Conservation (phyloP, 2,113 vertebrate species). For the Neoarius graeffei region DNA sequence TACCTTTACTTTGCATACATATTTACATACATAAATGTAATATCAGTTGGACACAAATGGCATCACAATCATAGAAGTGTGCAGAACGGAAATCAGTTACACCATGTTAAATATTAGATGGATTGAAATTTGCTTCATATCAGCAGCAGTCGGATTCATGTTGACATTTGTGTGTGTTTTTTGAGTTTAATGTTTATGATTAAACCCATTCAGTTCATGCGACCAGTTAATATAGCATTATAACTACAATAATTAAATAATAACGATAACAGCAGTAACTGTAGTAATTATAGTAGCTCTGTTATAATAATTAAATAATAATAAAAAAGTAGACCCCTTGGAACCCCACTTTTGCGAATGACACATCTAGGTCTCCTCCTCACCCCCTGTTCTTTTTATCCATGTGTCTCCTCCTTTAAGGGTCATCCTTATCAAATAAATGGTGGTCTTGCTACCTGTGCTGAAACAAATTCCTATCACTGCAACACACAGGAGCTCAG, state of each 20-base stretch:
- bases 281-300: not conserved
- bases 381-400: not conserved
- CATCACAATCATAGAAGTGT: not conserved
- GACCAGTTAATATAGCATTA: not conserved
- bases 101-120: not conserved
- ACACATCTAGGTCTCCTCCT: not conserved
- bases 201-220: not conserved
- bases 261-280: not conserved
- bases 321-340: no score
- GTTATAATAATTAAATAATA: no score
- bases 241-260: not conserved
- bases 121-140: not conserved
- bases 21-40: not conserved
- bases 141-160: not conserved
- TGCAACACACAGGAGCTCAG: slow-evolving; percentile 48
- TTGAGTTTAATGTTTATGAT: not conserved
- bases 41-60: not conserved
- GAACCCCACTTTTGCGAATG: not conserved
- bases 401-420: slow-evolving; percentile 46
- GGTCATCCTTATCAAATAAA: slow-evolving; percentile 67
- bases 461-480: slow-evolving; percentile 56
- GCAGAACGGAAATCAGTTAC: not conserved
- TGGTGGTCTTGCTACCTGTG: slow-evolving; percentile 58
- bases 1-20: not conserved
- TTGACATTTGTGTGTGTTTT: not conserved